Percentiles rank a stretch among this genome's conserved stretches.
phyloP scores from a whole-genome alignment of 1,140 invertebrate species.

The Nephotettix cincticeps region DNA sequence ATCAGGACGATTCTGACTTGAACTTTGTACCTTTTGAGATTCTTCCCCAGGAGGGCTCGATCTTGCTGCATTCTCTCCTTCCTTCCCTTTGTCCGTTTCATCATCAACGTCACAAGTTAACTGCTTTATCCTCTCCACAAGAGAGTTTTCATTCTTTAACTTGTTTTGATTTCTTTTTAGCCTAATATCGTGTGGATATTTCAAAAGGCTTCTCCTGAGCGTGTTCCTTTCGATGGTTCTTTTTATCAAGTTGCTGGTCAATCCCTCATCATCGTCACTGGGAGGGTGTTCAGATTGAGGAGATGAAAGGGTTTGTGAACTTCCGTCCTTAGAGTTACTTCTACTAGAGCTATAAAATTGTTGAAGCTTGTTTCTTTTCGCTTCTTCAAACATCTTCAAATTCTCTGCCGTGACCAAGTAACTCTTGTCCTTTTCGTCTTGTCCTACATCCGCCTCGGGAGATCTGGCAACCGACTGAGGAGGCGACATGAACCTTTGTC shows the following conservation, averaged over 20 bases:
- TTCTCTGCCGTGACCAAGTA: slow-evolving; percentile 64
- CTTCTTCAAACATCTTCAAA: slow-evolving; percentile 62
- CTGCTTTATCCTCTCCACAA: slow-evolving; percentile 77
- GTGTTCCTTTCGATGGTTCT: slow-evolving; percentile 72
- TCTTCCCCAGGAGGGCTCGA: slow-evolving; percentile 56
- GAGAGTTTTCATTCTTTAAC: slow-evolving; percentile 60
- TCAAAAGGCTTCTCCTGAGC: slow-evolving; percentile 65
- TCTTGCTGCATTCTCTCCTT: slow-evolving; percentile 32
- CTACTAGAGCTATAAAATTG: slow-evolving; percentile 47
- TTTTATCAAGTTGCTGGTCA: slow-evolving; percentile 39
- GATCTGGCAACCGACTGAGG: slow-evolving; percentile 48
- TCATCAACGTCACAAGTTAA: slow-evolving; percentile 80
- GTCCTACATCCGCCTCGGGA: slow-evolving; percentile 24
- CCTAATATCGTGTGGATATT: slow-evolving; percentile 52
- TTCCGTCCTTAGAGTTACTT: slow-evolving; percentile 35
- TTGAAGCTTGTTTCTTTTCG: slow-evolving; percentile 46
- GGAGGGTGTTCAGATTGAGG: slow-evolving; percentile 41
- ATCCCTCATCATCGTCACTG: slow-evolving; percentile 37
- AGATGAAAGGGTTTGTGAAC: slow-evolving; percentile 44
- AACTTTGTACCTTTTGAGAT: slow-evolving; percentile 31
- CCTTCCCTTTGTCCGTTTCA: slow-evolving; percentile 44
- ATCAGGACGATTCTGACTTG: slow-evolving; percentile 20
- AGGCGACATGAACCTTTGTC: slow-evolving; percentile 56
- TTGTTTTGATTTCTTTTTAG: slow-evolving; percentile 49
- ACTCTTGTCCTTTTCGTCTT: slow-evolving; percentile 32